Conservation (phyloP, 2,888 invertebrate genomes). For the Chaetogeoica ovagalla region DNA sequence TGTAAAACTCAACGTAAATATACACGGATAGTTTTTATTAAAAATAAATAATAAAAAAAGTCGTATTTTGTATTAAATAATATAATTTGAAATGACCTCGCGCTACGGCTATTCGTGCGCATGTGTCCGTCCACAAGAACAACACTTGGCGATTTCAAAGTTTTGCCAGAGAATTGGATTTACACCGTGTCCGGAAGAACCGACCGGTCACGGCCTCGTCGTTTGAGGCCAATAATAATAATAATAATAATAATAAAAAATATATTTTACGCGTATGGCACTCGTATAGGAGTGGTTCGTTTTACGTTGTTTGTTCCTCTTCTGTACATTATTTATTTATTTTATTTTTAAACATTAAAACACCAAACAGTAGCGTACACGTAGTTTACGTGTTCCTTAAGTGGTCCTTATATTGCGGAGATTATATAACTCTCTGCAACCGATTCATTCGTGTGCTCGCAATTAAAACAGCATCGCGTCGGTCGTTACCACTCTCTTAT, state of each 20-base stretch:
- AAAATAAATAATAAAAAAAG: background rate
- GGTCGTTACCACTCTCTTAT: too few species aligned
- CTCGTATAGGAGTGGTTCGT: slow-evolving; percentile 24
- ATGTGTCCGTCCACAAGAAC: background rate
- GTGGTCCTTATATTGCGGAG: too few species aligned
- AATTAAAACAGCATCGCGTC: too few species aligned
- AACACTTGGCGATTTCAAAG: slow-evolving; percentile 28
- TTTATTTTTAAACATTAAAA: too few species aligned
- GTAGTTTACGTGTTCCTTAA: too few species aligned
- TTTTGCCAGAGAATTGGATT: slow-evolving; percentile 10
- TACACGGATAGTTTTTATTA: background rate
- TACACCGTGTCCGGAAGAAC: slow-evolving; percentile 31
- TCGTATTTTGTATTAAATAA: background rate
- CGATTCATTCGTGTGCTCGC: too few species aligned
- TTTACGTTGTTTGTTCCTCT: slow-evolving; percentile 14
- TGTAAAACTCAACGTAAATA: background rate
- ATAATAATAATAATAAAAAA: too few species aligned
- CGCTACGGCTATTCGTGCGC: too few species aligned
- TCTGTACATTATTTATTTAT: background rate
- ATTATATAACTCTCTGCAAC: too few species aligned
- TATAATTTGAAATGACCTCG: slow-evolving; percentile 37
- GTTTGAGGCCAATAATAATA: slow-evolving; percentile 36
- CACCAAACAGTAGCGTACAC: background rate
- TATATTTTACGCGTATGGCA: slow-evolving; percentile 18
- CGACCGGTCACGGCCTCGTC: slow-evolving; percentile 34